These are phyloP conservation scores for Limosa lapponica DNA, from an alignment of 2,797 vertebrate species.

Conservation along the genomic window DNA sequence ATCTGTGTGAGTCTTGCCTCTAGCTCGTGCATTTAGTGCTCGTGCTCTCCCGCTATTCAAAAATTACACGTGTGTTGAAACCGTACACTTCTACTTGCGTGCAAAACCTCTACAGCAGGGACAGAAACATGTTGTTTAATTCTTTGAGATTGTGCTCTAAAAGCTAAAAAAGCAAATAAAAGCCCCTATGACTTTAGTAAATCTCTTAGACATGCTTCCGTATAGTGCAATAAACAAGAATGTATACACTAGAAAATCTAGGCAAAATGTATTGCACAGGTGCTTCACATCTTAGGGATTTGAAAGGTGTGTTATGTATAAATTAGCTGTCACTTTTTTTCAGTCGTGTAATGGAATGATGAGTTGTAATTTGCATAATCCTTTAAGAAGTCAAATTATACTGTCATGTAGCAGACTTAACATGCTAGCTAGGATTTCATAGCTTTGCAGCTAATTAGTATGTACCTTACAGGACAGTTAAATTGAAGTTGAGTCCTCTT, in stretches of 20 bases:
- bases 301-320: conserved; percentile 93
- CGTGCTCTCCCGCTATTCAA: conserved; percentile 79
- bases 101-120: conserved; percentile 70
- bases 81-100: conserved; percentile 70
- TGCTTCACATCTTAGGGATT: conserved; percentile 89
- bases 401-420: conserved; percentile 96
- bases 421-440: conserved; percentile 91
- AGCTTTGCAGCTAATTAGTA: conserved; percentile 91
- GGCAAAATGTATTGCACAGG: conserved; percentile 85
- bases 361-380: conserved; percentile 95
- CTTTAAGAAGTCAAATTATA: conserved; percentile 97
- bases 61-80: conserved; percentile 77
- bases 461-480: conserved; percentile 90
- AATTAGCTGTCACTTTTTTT: conserved; percentile 95
- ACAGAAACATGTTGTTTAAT: conserved; percentile 68
- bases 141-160: conserved; percentile 75
- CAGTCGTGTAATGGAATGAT: conserved; percentile 91
- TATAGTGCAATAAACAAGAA: conserved; percentile 82
- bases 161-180: conserved; percentile 61
- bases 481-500: conserved; percentile 84
- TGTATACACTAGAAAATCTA: conserved; percentile 77
- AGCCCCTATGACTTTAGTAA: conserved; percentile 59
- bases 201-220: conserved; percentile 76
- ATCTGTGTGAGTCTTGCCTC: conserved; percentile 86
- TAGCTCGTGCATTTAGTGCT: conserved; percentile 84